Conservation (phyloP, 2,888 invertebrate species). For the Agapostemon virescens region DNA sequence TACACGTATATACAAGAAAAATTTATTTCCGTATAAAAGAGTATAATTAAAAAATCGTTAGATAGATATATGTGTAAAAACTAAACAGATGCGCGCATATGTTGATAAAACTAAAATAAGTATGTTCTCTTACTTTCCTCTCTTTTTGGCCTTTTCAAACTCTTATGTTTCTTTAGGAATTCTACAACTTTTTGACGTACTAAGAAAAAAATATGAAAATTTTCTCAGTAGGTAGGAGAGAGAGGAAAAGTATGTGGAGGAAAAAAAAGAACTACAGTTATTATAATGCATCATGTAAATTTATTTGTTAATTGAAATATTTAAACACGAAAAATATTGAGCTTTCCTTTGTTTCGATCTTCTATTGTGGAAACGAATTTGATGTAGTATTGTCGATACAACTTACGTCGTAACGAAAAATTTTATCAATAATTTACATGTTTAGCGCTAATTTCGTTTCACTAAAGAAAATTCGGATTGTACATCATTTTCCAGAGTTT, state of each 20-base stretch:
- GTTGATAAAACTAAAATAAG: slow-evolving; percentile 61
- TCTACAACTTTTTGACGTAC: slow-evolving; percentile 14
- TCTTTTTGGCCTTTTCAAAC: slow-evolving; percentile 60
- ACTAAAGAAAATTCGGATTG: slow-evolving; percentile 47
- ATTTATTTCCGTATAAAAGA: slow-evolving; percentile 63
- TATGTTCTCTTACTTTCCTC: slow-evolving; percentile 66
- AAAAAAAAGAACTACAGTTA: slow-evolving; percentile 46
- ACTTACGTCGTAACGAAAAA: slow-evolving; percentile 38
- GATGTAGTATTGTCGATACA: slow-evolving; percentile 37
- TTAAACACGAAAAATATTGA: slow-evolving; percentile 12
- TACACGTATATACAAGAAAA: slow-evolving; percentile 38
- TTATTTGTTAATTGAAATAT: slow-evolving; percentile 43
- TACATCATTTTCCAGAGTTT: slow-evolving; percentile 51
- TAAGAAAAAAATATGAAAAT: neutral
- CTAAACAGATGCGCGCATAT: slow-evolving; percentile 63
- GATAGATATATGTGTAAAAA: slow-evolving; percentile 38
- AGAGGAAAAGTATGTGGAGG: slow-evolving; percentile 58
- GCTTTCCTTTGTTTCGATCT: slow-evolving; percentile 36
- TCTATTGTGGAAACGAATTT: slow-evolving; percentile 37
- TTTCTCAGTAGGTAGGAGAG: slow-evolving; percentile 17
- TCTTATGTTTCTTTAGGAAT: slow-evolving; percentile 31
- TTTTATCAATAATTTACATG: slow-evolving; percentile 39
- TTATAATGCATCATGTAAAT: slow-evolving; percentile 24
- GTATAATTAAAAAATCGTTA: slow-evolving; percentile 52
- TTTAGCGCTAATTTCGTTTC: slow-evolving; percentile 59